phyloP scores from a whole-genome alignment of 2,888 invertebrate genomes.

The Amorpha juglandis region DNA sequence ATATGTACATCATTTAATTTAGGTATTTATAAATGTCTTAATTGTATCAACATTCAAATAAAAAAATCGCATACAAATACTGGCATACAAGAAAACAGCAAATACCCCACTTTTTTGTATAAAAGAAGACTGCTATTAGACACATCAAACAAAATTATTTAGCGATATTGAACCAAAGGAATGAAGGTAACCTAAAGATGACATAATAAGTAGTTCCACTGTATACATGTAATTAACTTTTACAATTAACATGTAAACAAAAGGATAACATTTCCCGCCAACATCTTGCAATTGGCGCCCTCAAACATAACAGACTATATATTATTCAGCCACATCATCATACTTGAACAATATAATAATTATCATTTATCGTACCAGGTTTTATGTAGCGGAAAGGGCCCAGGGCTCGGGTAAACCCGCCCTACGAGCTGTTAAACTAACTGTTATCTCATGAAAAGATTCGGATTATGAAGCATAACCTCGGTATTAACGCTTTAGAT shows the following conservation, averaged over 20 bases:
- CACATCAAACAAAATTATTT: no score
- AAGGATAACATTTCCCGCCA: background rate
- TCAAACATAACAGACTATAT: constrained; percentile 54
- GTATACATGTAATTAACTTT: no score
- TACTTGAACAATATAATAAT: constrained; percentile 84
- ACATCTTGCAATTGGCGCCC: background rate
- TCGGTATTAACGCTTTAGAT: background rate
- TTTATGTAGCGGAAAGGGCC: constrained; percentile 78
- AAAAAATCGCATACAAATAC: no score
- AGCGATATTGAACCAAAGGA: no score
- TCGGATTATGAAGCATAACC: background rate
- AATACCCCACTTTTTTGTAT: no score
- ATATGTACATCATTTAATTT: no score
- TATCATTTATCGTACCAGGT: constrained; percentile 77
- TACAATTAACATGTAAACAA: background rate
- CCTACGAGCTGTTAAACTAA: constrained; percentile 22
- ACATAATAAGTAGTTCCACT: no score
- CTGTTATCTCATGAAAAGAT: constrained; percentile 24
- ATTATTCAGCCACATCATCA: constrained; percentile 79
- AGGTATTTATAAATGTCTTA: no score
- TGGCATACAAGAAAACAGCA: no score
- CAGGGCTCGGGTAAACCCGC: constrained; percentile 38
- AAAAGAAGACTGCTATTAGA: no score
- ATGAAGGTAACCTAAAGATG: no score
- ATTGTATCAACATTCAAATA: no score